Percentiles rank a stretch among this genome's conserved stretches.
Evolutionary conservation across 2,113 vertebrate species (phyloP).

Genomic region (Myiozetetes cayanensis): DNA sequence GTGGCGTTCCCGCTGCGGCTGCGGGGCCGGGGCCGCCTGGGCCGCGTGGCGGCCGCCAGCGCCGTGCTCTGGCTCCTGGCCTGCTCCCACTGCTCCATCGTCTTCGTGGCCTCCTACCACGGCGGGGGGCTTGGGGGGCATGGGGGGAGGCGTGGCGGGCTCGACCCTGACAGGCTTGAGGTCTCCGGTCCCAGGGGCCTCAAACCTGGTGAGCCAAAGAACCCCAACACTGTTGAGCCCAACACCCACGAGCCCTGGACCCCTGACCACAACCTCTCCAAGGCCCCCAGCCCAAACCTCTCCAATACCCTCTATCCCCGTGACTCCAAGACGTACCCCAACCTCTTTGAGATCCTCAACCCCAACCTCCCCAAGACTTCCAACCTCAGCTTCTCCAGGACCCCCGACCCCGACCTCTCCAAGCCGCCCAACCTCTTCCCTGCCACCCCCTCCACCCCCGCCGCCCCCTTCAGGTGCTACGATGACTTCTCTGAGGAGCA

Average conservation of each 20-base stretch:
- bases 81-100: conserved; percentile 78
- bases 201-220: no score
- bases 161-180: no score
- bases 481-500: not conserved
- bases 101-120: conserved; percentile 58
- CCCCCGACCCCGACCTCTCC: not conserved
- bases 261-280: not conserved
- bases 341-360: not conserved
- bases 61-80: conserved; percentile 80
- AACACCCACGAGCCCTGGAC: not conserved
- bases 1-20: conserved; percentile 86
- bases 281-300: not conserved
- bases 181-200: not conserved
- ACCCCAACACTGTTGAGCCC: not conserved
- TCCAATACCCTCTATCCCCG: no score
- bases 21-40: conserved; percentile 69
- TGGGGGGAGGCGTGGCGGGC: no score
- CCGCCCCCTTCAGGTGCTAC: not conserved
- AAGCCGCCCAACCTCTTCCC: no score
- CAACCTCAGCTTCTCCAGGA: not conserved
- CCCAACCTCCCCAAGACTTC: not conserved
- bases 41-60: conserved; percentile 72
- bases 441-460: no score
- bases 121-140: no score
- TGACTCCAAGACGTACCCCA: no score